Conservation (phyloP, 2,113 vertebrate genomes). For the Amphiprion ocellaris region DNA sequence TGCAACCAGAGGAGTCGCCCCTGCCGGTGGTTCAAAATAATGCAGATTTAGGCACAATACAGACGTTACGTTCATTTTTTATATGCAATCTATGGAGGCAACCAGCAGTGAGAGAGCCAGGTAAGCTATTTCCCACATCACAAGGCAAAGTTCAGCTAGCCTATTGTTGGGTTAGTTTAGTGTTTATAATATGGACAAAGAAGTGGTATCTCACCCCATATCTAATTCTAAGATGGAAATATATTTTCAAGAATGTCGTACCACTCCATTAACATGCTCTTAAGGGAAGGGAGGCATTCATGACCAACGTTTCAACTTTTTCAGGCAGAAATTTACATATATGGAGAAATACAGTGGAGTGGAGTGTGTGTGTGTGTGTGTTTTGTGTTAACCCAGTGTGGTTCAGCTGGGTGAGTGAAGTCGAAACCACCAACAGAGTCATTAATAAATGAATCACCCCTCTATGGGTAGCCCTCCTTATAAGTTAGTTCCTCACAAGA, state of each 20-base stretch:
- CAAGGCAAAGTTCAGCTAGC: too few species aligned
- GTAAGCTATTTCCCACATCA: too few species aligned
- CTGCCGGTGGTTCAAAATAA: too few species aligned
- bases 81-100: too few species aligned
- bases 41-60: too few species aligned
- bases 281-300: background rate
- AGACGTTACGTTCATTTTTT: too few species aligned
- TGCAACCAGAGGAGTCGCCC: too few species aligned
- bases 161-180: too few species aligned
- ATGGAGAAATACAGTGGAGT: background rate
- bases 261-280: background rate
- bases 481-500: conserved; percentile 12
- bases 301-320: background rate
- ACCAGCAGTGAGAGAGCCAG: too few species aligned
- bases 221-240: background rate
- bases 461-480: conserved; percentile 13
- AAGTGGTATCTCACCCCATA: too few species aligned
- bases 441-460: conserved; percentile 44
- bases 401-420: conserved; percentile 26
- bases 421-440: conserved; percentile 20
- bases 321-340: conserved; percentile 11
- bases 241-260: background rate
- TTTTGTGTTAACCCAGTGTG: background rate
- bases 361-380: conserved; percentile 6
- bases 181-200: too few species aligned